Evolutionary conservation across 2,113 vertebrate species (phyloP).

Genomic region (Corythaeola cristata): DNA sequence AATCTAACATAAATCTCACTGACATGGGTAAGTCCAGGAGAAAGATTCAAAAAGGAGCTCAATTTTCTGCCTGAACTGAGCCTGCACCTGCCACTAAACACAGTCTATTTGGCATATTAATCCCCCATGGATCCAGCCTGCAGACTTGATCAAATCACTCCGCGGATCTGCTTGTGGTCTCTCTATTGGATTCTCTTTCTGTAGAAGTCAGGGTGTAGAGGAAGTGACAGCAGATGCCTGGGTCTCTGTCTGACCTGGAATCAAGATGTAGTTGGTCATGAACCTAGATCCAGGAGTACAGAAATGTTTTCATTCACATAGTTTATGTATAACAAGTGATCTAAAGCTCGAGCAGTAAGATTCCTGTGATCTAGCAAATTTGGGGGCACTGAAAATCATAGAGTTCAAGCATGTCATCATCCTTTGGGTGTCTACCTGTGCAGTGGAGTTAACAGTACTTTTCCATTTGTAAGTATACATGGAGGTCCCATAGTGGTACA

Average conservation of each 20-base stretch:
- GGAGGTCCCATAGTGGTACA: background rate
- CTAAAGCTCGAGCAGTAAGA: background rate
- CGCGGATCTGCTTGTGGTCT: background rate
- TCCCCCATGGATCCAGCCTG: background rate
- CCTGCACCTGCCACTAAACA: background rate
- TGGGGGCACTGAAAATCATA: background rate
- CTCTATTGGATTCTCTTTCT: background rate
- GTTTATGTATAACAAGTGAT: background rate
- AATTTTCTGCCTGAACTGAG: background rate
- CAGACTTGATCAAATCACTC: background rate
- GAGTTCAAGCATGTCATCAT: background rate
- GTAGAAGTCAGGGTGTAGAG: background rate
- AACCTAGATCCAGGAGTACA: background rate
- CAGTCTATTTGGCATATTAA: background rate
- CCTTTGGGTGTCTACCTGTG: background rate
- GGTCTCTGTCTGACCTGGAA: background rate
- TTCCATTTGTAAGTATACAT: background rate
- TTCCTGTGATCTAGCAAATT: background rate
- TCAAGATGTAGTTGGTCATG: background rate
- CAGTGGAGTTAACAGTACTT: background rate
- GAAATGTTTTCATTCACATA: background rate
- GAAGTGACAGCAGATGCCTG: background rate
- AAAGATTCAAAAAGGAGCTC: background rate
- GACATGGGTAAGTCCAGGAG: background rate
- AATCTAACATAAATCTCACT: background rate